Conservation (phyloP, 2,888 invertebrate species). For the Fragum fragum region DNA sequence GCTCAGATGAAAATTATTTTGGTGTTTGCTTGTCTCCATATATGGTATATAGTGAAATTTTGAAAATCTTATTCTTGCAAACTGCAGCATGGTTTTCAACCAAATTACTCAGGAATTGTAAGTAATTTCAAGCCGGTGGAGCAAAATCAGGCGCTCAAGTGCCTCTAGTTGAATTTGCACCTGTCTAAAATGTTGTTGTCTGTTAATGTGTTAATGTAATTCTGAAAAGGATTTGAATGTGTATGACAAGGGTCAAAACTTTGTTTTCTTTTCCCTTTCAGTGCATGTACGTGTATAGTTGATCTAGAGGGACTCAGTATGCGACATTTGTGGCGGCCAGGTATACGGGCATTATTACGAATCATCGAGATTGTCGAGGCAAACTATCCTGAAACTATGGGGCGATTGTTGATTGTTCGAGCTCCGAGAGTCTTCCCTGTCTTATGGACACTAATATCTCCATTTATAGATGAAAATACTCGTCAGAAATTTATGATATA, state of each 20-base stretch:
- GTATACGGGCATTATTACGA: slow-evolving; percentile 90
- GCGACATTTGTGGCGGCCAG: slow-evolving; percentile 98
- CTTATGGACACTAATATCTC: slow-evolving; percentile 97
- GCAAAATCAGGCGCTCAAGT: too few relatives aligned
- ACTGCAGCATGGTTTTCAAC: too few relatives aligned
- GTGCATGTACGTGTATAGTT: slow-evolving; percentile 95
- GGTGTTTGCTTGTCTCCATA: too few relatives aligned
- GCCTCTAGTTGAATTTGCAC: too few relatives aligned
- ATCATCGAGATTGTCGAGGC: slow-evolving; percentile 95
- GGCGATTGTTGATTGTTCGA: slow-evolving; percentile 94
- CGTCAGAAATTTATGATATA: slow-evolving; percentile 97
- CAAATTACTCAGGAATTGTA: too few relatives aligned
- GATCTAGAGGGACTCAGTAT: slow-evolving; percentile 98
- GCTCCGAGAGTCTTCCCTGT: slow-evolving; percentile 98
- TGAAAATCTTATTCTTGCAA: too few relatives aligned
- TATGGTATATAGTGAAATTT: too few relatives aligned
- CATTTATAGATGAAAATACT: slow-evolving; percentile 98
- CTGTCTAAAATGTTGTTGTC: too few relatives aligned
- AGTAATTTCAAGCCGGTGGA: too few relatives aligned
- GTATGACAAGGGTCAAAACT: too few relatives aligned
- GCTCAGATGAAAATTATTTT: too few relatives aligned
- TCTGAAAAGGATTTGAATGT: neutral
- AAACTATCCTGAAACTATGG: slow-evolving; percentile 98
- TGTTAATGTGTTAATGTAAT: too few relatives aligned
- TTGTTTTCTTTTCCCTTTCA: slow-evolving; percentile 83